Percentiles rank a stretch among this genome's conserved stretches.
phyloP scores from a whole-genome alignment of 2,888 invertebrate species.

The Drosophila testacea region DNA sequence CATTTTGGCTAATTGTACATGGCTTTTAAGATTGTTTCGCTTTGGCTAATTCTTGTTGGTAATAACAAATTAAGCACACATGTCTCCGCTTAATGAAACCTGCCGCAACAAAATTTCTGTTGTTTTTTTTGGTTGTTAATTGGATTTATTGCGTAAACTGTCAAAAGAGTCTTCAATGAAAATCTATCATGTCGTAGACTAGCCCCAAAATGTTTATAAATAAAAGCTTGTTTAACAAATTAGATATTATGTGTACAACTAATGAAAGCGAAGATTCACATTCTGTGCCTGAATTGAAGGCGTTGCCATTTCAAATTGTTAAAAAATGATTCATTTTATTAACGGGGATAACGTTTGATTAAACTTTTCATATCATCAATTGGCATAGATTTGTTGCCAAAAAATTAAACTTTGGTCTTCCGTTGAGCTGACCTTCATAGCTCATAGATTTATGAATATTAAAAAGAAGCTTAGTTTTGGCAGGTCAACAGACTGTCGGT shows the following conservation, averaged over 20 bases:
- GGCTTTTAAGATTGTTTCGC: conserved; percentile 35
- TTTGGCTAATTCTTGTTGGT: conserved; percentile 58
- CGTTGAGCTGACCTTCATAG: conserved; percentile 40
- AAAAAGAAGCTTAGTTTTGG: not conserved
- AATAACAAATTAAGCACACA: conserved; percentile 71
- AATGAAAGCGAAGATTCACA: conserved; percentile 52
- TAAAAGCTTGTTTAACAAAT: conserved; percentile 38
- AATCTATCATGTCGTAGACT: conserved; percentile 65
- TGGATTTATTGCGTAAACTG: conserved; percentile 75
- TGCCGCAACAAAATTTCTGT: conserved; percentile 41
- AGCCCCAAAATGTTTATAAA: conserved; percentile 39
- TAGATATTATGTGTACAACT: conserved; percentile 6
- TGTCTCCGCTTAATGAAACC: conserved; percentile 63
- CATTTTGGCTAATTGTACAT: conserved; percentile 73
- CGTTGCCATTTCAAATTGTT: conserved; percentile 36
- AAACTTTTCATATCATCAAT: conserved; percentile 36
- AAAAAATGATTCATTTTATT: conserved; percentile 52
- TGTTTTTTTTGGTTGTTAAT: conserved; percentile 42
- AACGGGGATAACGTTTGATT: not conserved
- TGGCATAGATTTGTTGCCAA: conserved; percentile 28
- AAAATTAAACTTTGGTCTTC: conserved; percentile 8
- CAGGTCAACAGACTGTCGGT: not conserved
- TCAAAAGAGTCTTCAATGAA: conserved; percentile 65
- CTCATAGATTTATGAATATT: conserved; percentile 1
- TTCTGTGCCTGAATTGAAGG: conserved; percentile 12